phyloP scores from a whole-genome alignment of 2,113 vertebrate genomes.

The Chloebia gouldiae region DNA sequence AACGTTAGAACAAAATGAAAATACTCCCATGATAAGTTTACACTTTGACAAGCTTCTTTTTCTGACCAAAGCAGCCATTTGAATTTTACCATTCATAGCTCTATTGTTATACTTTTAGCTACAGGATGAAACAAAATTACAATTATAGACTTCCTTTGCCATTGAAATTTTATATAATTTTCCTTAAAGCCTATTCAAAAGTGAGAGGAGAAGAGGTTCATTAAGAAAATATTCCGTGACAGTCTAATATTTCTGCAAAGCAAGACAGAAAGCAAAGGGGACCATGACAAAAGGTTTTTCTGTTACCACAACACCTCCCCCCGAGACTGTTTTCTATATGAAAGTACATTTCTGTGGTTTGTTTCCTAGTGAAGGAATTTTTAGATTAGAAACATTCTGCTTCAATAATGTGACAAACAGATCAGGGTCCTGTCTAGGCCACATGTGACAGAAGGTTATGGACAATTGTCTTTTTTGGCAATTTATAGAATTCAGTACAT shows the following conservation, averaged over 20 bases:
- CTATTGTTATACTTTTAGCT: neutral
- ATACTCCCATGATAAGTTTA: neutral
- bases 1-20: neutral
- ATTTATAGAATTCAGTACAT: neutral
- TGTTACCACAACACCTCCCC: rapidly evolving
- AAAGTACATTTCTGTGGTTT: neutral
- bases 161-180: neutral
- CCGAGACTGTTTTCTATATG: rapidly evolving
- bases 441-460: neutral
- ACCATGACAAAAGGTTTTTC: neutral
- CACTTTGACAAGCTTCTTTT: neutral
- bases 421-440: too few relatives aligned
- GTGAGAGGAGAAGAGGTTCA: neutral
- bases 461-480: neutral
- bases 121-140: neutral
- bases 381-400: neutral
- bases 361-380: neutral
- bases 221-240: neutral
- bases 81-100: neutral
- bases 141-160: neutral
- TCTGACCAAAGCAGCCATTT: neutral
- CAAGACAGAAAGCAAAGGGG: neutral
- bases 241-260: neutral
- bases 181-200: neutral
- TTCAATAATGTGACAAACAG: neutral